These are phyloP conservation scores for Chrysaora quinquecirrha DNA, from an alignment of 30 jellyfish, hydroid and myxozoan genomes.

Conservation along the genomic window DNA sequence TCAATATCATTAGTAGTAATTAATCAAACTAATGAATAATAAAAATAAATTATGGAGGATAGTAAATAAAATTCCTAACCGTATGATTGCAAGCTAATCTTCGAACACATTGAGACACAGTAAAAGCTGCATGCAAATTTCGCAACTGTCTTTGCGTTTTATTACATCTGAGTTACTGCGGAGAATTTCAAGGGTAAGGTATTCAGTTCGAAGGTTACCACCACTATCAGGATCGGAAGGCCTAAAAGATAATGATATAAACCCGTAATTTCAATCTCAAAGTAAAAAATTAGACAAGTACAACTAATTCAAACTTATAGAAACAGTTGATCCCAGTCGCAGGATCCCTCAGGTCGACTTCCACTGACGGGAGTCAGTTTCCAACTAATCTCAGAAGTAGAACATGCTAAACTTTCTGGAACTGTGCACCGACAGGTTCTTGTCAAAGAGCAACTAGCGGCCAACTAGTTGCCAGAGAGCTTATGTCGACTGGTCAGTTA, in stretches of 20 bases:
- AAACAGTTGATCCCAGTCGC: not conserved
- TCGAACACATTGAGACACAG: constrained; percentile 32
- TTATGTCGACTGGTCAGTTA: no score
- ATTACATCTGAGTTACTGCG: constrained; percentile 20
- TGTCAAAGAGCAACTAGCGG: no score
- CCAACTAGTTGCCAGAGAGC: no score
- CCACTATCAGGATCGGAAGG: not conserved
- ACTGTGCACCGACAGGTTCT: no score
- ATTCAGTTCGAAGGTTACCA: not conserved
- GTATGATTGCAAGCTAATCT: constrained; percentile 51
- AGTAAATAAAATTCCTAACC: constrained; percentile 13
- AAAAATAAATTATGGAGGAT: no score
- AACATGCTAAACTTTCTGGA: no score
- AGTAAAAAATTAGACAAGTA: not conserved
- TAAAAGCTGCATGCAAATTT: constrained; percentile 35
- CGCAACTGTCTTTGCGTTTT: constrained; percentile 13
- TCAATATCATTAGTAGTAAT: not conserved
- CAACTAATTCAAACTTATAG: not conserved
- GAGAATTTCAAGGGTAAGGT: not conserved
- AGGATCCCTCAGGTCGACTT: not conserved
- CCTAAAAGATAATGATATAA: no score
- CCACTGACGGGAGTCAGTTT: no score
- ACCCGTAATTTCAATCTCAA: not conserved
- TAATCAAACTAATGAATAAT: no score
- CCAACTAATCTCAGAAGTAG: no score